Conservation (phyloP, 2,113 vertebrate genomes). For the Pterocles gutturalis region DNA sequence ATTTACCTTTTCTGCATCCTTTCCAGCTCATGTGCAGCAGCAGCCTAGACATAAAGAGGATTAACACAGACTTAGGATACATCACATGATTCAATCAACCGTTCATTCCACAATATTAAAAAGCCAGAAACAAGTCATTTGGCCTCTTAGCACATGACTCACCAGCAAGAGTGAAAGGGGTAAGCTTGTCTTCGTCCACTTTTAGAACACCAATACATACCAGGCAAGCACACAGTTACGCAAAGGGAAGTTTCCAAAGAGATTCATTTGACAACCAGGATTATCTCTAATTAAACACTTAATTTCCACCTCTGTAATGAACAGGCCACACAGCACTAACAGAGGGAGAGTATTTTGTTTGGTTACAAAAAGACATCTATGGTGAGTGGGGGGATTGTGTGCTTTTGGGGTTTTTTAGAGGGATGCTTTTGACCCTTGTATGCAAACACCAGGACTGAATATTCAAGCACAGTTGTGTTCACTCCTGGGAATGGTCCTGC, state of each 20-base stretch:
- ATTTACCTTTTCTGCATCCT: slow-evolving; percentile 84
- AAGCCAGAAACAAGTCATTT: slow-evolving; percentile 43
- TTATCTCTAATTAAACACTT: slow-evolving; percentile 16
- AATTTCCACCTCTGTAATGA: not conserved
- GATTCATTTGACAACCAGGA: not conserved
- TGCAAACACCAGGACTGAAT: not conserved
- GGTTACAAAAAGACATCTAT: not conserved
- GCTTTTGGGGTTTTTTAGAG: not conserved
- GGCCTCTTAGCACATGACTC: slow-evolving; percentile 39
- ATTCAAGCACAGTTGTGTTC: not conserved
- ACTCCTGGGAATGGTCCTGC: not conserved
- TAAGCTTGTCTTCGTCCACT: not conserved
- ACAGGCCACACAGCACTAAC: not conserved
- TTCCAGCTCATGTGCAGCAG: slow-evolving; percentile 78
- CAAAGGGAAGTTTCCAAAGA: not conserved
- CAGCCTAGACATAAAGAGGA: slow-evolving; percentile 76
- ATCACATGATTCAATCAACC: slow-evolving; percentile 61
- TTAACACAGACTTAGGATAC: slow-evolving; percentile 56
- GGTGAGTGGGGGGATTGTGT: fast-evolving
- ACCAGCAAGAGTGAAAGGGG: not conserved
- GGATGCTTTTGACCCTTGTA: not conserved
- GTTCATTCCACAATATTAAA: slow-evolving; percentile 48
- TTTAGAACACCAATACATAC: not conserved
- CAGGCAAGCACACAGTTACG: not conserved
- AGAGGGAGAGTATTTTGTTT: not conserved